A percentile compares a stretch with the other conserved stretches of the same genome.
phyloP scores from a whole-genome alignment of 2,113 vertebrate species.

The Macquaria ambigua region DNA sequence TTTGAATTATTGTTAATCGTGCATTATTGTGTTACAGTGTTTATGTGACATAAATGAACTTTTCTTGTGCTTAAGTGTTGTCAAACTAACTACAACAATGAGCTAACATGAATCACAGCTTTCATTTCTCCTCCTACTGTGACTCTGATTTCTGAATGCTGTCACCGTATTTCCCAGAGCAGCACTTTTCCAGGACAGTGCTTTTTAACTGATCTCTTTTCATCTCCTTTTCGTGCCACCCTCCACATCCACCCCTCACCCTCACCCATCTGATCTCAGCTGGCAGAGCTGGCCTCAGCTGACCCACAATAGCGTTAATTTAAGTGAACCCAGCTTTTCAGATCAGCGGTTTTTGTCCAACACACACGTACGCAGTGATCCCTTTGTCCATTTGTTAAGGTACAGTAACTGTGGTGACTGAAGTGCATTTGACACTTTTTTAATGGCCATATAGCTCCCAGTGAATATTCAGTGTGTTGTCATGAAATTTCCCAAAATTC shows the following conservation, averaged over 20 bases:
- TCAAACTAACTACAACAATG: neutral
- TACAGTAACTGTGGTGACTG: neutral
- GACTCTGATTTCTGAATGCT: neutral
- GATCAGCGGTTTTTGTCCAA: slow-evolving; percentile 40
- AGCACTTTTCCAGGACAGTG: slow-evolving; percentile 45
- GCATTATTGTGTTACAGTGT: neutral
- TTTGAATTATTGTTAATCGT: neutral
- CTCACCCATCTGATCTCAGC: slow-evolving; percentile 19
- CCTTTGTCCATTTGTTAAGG: slow-evolving; percentile 23
- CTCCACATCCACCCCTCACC: neutral
- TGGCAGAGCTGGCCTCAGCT: neutral
- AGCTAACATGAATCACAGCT: neutral
- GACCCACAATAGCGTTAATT: slow-evolving; percentile 30
- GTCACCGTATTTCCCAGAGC: slow-evolving; percentile 16
- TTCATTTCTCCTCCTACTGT: neutral
- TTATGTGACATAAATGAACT: neutral
- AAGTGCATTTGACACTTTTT: neutral
- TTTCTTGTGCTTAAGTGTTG: neutral
- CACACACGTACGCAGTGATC: neutral
- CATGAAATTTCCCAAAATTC: neutral
- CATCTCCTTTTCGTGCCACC: neutral
- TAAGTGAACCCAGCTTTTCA: slow-evolving; percentile 44
- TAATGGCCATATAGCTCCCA: neutral
- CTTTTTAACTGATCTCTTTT: slow-evolving; percentile 33
- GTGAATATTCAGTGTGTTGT: neutral